Conservation (phyloP, 2,888 invertebrate genomes). For the Macroteleia sp. region DNA sequence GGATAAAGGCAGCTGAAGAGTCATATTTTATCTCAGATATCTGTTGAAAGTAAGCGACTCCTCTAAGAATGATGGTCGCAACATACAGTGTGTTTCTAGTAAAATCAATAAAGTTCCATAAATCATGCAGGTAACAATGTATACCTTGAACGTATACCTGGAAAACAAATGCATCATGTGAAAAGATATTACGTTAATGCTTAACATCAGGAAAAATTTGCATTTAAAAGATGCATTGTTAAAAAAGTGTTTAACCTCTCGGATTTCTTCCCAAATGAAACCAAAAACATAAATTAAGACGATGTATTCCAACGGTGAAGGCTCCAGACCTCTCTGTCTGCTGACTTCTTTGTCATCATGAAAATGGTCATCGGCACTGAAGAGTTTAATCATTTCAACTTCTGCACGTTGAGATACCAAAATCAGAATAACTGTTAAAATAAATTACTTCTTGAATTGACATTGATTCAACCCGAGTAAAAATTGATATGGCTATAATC, state of each 20-base stretch:
- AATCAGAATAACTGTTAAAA: constrained; percentile 92
- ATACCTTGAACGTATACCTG: constrained; percentile 94
- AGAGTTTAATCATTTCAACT: constrained; percentile 88
- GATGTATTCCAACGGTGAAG: constrained; percentile 92
- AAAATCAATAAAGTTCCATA: constrained; percentile 99
- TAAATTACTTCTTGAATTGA: too few relatives aligned
- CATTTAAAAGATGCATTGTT: too few relatives aligned
- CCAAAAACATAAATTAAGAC: constrained; percentile 95
- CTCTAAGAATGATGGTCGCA: constrained; percentile 88
- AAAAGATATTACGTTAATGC: background rate
- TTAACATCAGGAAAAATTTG: too few relatives aligned
- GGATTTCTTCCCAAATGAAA: constrained; percentile 96
- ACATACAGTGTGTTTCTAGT: constrained; percentile 94
- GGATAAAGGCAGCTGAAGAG: constrained; percentile 89
- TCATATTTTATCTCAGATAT: constrained; percentile 88
- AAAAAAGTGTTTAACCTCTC: constrained; percentile 87
- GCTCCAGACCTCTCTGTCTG: constrained; percentile 92
- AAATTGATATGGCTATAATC: too few relatives aligned
- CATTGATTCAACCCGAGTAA: too few relatives aligned
- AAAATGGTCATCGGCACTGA: constrained; percentile 89
- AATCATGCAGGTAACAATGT: constrained; percentile 92
- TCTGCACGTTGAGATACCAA: constrained; percentile 96
- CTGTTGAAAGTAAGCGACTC: constrained; percentile 91
- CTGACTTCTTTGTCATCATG: constrained; percentile 86
- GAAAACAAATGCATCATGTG: constrained; percentile 21